phyloP scores from a whole-genome alignment of 1,140 invertebrate species.

The Polyergus mexicanus region DNA sequence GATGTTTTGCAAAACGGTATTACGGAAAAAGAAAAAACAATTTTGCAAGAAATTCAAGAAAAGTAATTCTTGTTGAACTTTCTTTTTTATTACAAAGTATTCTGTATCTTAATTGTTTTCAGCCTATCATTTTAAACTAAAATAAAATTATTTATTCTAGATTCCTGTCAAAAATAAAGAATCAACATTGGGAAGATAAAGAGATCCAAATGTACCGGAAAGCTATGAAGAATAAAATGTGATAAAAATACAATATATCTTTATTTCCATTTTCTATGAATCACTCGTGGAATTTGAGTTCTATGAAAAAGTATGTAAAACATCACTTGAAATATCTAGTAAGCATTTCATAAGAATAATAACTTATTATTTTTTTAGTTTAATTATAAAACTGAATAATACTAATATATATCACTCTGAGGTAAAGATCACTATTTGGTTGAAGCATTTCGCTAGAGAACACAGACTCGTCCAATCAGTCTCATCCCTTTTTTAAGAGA shows the following conservation, averaged over 20 bases:
- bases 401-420: constrained; percentile 11
- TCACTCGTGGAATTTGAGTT: neutral
- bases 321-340: neutral
- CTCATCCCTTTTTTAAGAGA: neutral
- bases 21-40: constrained; percentile 87
- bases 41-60: constrained; percentile 88
- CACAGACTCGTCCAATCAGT: neutral
- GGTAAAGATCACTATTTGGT: constrained; percentile 15
- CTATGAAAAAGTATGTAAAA: neutral
- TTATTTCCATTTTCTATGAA: neutral
- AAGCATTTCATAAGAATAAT: constrained; percentile 18
- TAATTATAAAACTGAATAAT: neutral
- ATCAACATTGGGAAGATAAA: constrained; percentile 87
- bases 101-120: neutral
- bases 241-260: constrained; percentile 64
- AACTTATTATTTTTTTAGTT: neutral
- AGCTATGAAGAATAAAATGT: constrained; percentile 62
- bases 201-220: constrained; percentile 81
- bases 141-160: constrained; percentile 75
- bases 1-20: constrained; percentile 87
- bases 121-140: neutral
- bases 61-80: constrained; percentile 86
- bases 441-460: neutral
- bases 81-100: neutral
- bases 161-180: constrained; percentile 81